Base-by-base conservation (phyloP, 2,888 invertebrate genomes). In the Selenia dentaria region DNA sequence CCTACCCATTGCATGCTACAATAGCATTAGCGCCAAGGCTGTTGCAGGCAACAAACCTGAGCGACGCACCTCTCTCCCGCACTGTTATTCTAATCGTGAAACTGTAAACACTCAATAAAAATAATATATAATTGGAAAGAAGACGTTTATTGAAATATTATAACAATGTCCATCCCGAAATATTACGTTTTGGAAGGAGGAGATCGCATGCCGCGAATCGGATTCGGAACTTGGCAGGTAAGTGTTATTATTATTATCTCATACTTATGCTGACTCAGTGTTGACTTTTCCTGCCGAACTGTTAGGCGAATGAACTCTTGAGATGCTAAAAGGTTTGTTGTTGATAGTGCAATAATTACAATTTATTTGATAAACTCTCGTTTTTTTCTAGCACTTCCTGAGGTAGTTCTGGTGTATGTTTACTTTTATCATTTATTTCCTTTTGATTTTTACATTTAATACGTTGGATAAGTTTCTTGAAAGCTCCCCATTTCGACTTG, bases 181-280 rank as follows among this genome's bases (percentile, higher is more conserved):
- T 83, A 76, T 62, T 79, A 82, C 58, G 74, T 69, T 29, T 62
- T 90, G 34, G 73, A 79, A 31, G 77, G 78, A 59, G 95, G 94
- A 2, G 86, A 92, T 35, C 90, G 86, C 45, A 94, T 96, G 92
- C 95, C 96, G 3, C 85, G 92, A 37, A 80, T 96, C 34, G 96
- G 96, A 36, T 94, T 94, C 66, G 96, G 96, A 43, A 96, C 96
- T 44, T 96, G 96, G 96, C 94, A 94, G 91, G 96, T 95, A 83
- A 87, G 88, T 86, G 29, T 18, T 31, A 16, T 31, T 22, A 22
- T 26, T 25, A 26, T 16, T n/a, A 34, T 31, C 9, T 27, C 6
- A 6, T 22, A 5, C 22, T 2, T 22, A 6, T 22, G 16, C n/a
- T 16, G 16, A 3, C 4, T 16, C 16, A 16, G 4, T 16, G 2